These are phyloP conservation scores for Drosophila ironensis DNA, from an alignment of 1,140 invertebrate genomes.

Conservation along the genomic window DNA sequence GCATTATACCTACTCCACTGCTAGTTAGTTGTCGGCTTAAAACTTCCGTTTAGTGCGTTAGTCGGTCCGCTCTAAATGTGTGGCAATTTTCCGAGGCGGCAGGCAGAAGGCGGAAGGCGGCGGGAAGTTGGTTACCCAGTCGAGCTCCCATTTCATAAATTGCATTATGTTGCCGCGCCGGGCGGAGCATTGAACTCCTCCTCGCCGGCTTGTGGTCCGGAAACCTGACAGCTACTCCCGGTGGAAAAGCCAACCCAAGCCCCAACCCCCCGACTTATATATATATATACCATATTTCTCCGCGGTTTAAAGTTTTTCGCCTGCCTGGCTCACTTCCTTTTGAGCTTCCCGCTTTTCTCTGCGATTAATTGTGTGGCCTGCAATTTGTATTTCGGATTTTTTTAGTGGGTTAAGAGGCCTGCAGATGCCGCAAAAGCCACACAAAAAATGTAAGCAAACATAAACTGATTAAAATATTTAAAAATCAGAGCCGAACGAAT, in stretches of 20 bases:
- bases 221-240: conserved; percentile 41
- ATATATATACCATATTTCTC: no score
- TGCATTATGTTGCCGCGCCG: conserved; percentile 52
- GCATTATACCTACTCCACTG: neutral
- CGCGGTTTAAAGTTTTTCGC: conserved; percentile 25
- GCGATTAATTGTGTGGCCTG: conserved; percentile 22
- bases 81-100: neutral
- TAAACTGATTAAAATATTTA: neutral
- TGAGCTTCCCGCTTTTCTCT: neutral
- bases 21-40: conserved; percentile 15
- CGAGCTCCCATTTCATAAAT: conserved; percentile 63
- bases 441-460: neutral
- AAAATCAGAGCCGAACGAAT: neutral
- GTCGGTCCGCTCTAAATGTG: conserved; percentile 33
- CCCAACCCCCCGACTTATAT: no score
- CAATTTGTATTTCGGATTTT: neutral
- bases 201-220: conserved; percentile 39
- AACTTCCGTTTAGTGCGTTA: conserved; percentile 59
- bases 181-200: conserved; percentile 60
- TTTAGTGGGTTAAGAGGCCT: neutral
- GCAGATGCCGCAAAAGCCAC: neutral
- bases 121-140: neutral
- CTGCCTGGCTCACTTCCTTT: conserved; percentile 23
- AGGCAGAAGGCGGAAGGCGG: neutral
- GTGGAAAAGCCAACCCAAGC: neutral